These are phyloP conservation scores for Aphelinus certus DNA, from an alignment of 1,140 invertebrate species.

Conservation along the genomic window DNA sequence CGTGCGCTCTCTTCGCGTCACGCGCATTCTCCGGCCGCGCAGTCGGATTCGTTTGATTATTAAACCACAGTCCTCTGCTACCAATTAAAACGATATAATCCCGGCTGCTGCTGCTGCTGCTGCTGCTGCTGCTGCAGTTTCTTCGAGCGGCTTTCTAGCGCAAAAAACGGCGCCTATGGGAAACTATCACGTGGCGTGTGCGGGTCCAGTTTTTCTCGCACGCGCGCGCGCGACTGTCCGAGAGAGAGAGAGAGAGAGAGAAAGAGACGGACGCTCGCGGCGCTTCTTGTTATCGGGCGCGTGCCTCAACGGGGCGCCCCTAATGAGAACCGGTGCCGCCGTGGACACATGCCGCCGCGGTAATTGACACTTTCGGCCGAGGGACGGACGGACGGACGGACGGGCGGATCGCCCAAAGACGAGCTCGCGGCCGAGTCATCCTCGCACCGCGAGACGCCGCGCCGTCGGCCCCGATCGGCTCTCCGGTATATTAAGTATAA, in stretches of 20 bases:
- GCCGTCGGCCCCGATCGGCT: too few relatives aligned
- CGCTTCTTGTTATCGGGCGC: slow-evolving; percentile 28
- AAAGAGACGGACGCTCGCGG: slow-evolving; percentile 13
- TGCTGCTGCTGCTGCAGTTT: background rate
- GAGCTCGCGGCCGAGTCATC: too few relatives aligned
- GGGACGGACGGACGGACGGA: background rate
- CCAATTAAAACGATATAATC: slow-evolving; percentile 17
- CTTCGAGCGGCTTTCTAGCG: slow-evolving; percentile 2
- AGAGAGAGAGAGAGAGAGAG: background rate
- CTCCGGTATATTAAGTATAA: too few relatives aligned
- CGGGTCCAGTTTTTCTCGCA: background rate
- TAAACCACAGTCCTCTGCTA: too few relatives aligned
- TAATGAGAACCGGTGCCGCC: slow-evolving; percentile 40
- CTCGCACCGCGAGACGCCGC: too few relatives aligned
- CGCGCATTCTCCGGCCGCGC: too few relatives aligned
- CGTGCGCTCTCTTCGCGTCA: too few relatives aligned
- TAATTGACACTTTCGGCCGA: slow-evolving; percentile 35
- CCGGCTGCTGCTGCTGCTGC: background rate
- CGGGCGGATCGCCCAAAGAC: too few relatives aligned
- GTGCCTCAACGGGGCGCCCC: slow-evolving; percentile 25
- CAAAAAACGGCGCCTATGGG: slow-evolving; percentile 30
- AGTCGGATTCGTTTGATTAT: too few relatives aligned
- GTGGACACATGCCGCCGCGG: slow-evolving; percentile 10
- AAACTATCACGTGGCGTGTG: slow-evolving; percentile 7
- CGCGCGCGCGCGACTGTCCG: background rate